phyloP scores from a whole-genome alignment of 2,888 invertebrate species.

The Osedax frankpressi region DNA sequence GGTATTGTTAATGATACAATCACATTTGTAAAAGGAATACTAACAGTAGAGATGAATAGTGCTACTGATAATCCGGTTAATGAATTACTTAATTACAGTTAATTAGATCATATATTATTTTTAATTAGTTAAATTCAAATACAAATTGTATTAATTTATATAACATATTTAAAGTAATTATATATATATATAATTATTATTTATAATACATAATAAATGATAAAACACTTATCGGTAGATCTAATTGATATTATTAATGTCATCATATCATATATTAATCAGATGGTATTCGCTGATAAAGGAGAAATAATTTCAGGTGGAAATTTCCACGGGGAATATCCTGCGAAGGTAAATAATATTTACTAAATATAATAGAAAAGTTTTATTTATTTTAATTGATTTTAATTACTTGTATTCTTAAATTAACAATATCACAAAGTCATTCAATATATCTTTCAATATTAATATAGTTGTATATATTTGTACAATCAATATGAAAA shows the following conservation, averaged over 20 bases:
- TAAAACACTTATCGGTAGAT: not conserved
- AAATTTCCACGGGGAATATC: constrained; percentile 61
- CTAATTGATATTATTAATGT: not conserved
- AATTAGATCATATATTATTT: not conserved
- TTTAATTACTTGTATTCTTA: too few species aligned
- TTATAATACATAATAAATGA: not conserved
- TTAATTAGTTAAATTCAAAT: not conserved
- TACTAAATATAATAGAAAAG: too few species aligned
- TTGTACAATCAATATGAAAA: too few species aligned
- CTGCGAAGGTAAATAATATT: constrained; percentile 51
- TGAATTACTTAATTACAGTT: constrained; percentile 11
- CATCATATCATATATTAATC: not conserved
- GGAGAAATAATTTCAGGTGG: constrained; percentile 58
- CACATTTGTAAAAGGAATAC: constrained; percentile 53
- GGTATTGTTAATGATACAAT: constrained; percentile 58
- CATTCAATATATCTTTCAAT: too few species aligned
- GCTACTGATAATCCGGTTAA: constrained; percentile 58
- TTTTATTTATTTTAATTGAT: too few species aligned
- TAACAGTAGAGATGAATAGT: constrained; percentile 57
- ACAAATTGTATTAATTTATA: not conserved
- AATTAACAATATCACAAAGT: too few species aligned
- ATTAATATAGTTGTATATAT: too few species aligned
- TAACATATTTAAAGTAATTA: not conserved
- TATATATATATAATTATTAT: not conserved
- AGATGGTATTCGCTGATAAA: constrained; percentile 46